Evolutionary conservation across 2,113 vertebrate species (phyloP).

Genomic region (Pheucticus melanocephalus): DNA sequence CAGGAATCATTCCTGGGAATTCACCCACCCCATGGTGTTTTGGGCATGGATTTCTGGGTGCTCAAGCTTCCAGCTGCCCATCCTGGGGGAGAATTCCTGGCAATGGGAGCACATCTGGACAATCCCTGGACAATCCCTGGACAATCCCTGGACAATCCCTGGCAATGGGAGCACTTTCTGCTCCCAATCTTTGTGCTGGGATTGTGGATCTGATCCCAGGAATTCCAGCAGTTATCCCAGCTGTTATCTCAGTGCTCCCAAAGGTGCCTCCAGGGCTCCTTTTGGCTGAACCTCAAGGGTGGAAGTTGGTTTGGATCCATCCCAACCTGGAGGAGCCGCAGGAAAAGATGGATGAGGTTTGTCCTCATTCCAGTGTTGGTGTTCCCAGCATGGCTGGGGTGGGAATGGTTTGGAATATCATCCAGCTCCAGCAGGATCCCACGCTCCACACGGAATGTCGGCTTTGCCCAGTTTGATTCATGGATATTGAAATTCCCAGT

Average conservation of each 20-base stretch:
- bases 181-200: not conserved
- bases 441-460: fast-evolving
- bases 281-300: not conserved
- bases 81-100: not conserved
- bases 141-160: too few species aligned
- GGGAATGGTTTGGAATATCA: not conserved
- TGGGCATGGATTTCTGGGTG: not conserved
- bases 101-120: not conserved
- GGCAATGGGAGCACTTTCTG: not conserved
- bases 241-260: fast-evolving
- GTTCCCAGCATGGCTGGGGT: fast-evolving
- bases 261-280: not conserved
- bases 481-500: not conserved
- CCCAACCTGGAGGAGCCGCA: not conserved
- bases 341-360: fast-evolving
- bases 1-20: not conserved
- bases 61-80: not conserved
- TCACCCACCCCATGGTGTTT: fast-evolving
- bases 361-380: fast-evolving
- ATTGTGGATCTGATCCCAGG: fast-evolving
- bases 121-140: too few species aligned
- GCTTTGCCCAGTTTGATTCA: not conserved
- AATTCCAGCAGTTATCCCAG: fast-evolving
- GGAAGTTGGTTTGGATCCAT: not conserved
- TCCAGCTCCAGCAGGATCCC: not conserved